phyloP scores from a whole-genome alignment of 2,113 vertebrate species.

The Sceloporus undulatus region DNA sequence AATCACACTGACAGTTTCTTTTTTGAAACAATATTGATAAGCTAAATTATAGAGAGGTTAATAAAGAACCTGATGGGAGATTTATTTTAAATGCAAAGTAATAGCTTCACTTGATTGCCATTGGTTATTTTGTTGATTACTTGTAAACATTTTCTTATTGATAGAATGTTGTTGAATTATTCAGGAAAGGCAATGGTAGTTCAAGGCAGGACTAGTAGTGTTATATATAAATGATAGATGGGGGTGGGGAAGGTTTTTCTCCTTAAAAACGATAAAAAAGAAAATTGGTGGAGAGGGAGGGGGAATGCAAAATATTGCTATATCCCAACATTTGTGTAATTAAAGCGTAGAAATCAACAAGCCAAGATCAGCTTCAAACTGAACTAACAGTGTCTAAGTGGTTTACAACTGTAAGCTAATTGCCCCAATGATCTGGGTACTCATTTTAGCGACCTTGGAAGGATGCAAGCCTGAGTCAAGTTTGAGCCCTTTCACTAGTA shows the following conservation, averaged over 20 bases:
- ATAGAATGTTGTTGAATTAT: background rate
- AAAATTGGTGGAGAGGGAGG: background rate
- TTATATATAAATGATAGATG: background rate
- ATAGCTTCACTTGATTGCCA: background rate
- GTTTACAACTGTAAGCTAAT: too few species aligned
- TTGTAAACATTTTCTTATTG: background rate
- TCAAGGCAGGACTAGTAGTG: background rate
- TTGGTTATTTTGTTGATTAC: background rate
- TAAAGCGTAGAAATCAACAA: background rate
- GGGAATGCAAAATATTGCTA: too few species aligned
- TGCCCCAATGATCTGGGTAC: too few species aligned
- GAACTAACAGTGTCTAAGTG: too few species aligned
- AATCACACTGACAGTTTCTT: background rate
- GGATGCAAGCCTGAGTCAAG: too few species aligned
- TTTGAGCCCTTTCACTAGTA: too few species aligned
- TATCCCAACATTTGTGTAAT: background rate
- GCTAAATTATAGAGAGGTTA: constrained; percentile 1
- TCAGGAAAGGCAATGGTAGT: background rate
- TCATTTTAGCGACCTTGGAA: too few species aligned
- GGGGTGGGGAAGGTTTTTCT: background rate
- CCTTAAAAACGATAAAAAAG: background rate
- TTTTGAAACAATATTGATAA: background rate
- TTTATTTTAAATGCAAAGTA: background rate
- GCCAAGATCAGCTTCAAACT: background rate
- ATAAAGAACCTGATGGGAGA: background rate